These are phyloP conservation scores for Neodiprion pinetum DNA, from an alignment of 1,140 invertebrate genomes.

Conservation along the genomic window DNA sequence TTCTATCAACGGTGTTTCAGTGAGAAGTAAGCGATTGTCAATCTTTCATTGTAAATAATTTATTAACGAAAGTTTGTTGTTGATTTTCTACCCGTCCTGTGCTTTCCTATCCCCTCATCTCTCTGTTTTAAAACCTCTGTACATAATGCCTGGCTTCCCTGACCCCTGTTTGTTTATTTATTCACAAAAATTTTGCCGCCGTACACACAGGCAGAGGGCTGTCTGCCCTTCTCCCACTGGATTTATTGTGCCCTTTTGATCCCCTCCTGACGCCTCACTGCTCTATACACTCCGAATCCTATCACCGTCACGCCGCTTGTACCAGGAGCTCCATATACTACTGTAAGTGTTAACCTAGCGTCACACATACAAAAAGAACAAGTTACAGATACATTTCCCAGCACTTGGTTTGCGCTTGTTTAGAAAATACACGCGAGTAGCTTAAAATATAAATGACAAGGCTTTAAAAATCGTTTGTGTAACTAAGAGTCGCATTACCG, in stretches of 20 bases:
- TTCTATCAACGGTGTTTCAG: conserved; percentile 30
- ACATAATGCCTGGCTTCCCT: neutral
- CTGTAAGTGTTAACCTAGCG: conserved; percentile 54
- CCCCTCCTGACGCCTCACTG: conserved; percentile 59
- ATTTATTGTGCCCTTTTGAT: conserved; percentile 60
- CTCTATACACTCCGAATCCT: conserved; percentile 59
- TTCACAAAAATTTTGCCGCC: conserved; percentile 8
- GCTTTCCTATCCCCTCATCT: conserved; percentile 18
- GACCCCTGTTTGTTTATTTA: conserved; percentile 1
- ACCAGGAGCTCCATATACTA: conserved; percentile 58
- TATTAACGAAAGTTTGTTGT: neutral
- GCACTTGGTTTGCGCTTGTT: conserved; percentile 8
- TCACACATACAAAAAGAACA: neutral
- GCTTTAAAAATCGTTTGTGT: neutral
- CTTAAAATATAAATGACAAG: too few relatives aligned
- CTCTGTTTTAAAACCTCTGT: conserved; percentile 21
- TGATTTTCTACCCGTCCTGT: conserved; percentile 3
- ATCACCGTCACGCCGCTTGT: conserved; percentile 59
- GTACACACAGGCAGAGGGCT: conserved; percentile 55
- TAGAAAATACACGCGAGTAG: neutral
- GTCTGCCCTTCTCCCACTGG: conserved; percentile 59
- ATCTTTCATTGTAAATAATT: neutral
- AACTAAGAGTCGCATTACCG: too few relatives aligned
- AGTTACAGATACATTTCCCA: conserved; percentile 23
- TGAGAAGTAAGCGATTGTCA: conserved; percentile 28